Evolutionary conservation across 1,140 invertebrate genomes (phyloP), one percentile per base, ranked within the genome.

Genomic region (Heliconius nattereri): DNA sequence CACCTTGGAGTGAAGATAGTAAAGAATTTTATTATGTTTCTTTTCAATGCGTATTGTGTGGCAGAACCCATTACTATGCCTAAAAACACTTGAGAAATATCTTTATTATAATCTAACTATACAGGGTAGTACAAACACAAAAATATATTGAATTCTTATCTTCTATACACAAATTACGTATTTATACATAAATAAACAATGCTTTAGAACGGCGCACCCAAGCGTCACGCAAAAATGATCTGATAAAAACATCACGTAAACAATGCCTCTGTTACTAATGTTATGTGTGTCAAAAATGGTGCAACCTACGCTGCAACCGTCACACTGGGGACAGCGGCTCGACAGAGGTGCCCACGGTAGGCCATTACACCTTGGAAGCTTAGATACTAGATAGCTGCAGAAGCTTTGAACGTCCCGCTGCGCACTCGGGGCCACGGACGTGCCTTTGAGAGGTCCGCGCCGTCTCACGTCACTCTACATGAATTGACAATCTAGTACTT

Each of bases 301-400:
- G 79, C 83, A 78, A 75, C 83, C 83, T 76, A 84, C 83, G 83
- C 80, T 66, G 73, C 45, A 70, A 66, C 78, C 78, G 71, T 81
- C 78, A 80, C 83, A 76, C 75, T 60, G 79, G 83, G 76, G 80
- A 71, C 72, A 81, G 76, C 83, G 83, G 83, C 75, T 76, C 72
- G 77, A 83, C 78, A 82, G 83, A 84, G 83, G 83, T 82, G 81
- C 83, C 83, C 81, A 84, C 83, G 79, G 77, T 71, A 84, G 84
- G 87, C 90, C 87, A 91, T 94, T 92, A 92, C 90, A 91, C 89
- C 87, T 91, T 85, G 87, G 86, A 87, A 85, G 86, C 86, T 90
- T 85, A 90, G 92, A 93, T 93, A 86, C 26, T 76, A 81, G 91
- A 92, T 92, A 92, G 89, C 86, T 82, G 78, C 78, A 75, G 81